phyloP scores from a whole-genome alignment of 1,140 invertebrate genomes.

The Pseudomyrmex sp. region DNA sequence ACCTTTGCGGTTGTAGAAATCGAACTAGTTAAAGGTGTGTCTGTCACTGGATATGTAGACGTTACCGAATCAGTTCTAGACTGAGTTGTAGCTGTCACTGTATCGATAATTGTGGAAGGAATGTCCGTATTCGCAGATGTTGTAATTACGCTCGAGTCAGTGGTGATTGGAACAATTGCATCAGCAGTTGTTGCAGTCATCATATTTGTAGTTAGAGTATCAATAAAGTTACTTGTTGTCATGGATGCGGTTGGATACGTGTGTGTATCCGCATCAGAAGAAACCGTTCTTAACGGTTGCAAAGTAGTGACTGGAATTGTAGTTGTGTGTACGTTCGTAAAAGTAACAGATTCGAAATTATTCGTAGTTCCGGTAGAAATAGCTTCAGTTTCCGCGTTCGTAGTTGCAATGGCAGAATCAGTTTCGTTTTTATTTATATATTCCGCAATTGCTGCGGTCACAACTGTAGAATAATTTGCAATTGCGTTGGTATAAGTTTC shows the following conservation, averaged over 20 bases:
- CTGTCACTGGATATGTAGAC: neutral
- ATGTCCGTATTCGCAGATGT: neutral
- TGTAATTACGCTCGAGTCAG: neutral
- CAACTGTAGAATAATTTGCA: neutral
- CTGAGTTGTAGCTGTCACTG: neutral
- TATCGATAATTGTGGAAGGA: neutral
- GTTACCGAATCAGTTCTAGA: neutral
- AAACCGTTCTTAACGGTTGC: neutral
- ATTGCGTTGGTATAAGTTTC: neutral
- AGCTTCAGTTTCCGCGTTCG: neutral
- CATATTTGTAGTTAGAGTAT: neutral
- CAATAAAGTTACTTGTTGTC: neutral
- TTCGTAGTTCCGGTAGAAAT: neutral
- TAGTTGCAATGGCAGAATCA: neutral
- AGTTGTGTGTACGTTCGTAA: neutral
- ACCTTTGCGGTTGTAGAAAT: neutral
- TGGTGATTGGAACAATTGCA: neutral
- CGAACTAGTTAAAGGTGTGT: neutral
- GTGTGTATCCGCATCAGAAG: neutral
- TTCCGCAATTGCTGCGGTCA: neutral
- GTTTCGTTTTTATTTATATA: neutral
- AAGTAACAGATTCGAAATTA: neutral
- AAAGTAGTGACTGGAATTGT: neutral
- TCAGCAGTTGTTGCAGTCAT: neutral
- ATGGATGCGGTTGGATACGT: neutral